Base-by-base conservation (phyloP, 2,888 invertebrate species). In the Volucella inanis region DNA sequence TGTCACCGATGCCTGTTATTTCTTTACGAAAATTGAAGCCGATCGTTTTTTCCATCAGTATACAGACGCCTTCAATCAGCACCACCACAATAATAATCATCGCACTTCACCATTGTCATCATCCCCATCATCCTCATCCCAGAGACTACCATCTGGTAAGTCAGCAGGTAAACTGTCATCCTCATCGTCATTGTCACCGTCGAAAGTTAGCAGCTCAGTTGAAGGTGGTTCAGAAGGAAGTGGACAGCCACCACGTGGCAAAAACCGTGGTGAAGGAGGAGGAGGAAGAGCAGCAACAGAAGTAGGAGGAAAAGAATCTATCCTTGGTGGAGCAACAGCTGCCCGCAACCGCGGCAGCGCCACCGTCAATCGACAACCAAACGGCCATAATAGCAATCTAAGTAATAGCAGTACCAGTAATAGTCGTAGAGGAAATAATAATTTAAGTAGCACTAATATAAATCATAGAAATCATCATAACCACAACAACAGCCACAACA, bases 1-100 rank as follows among this genome's bases (percentile, higher is more conserved):
- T 88, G 90, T 91, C 87, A 91, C 90, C 88, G 91, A 91, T 89
- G 90, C 90, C 88, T 91, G 91, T 88, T 91, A 90, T 88, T 89
- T 89, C 88, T 91, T 91, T 88, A 90, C 90, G 87, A 91, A 91
- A 89, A 90, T 91, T 88, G 89, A 90, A 87, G 90, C 91, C 87
- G 90, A 90, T 88, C 89, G 89, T 87, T 91, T 91, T 90, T 90
- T 89, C 89, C 91, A 90, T 88, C 90, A 91, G 87, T 89, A 90
- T 80, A 86, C 79, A 74, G 74, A 82, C 61, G 70, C 86, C 81
- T 62, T 76, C 54, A 87, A 75, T 9, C 78, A 87, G 59, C 80
- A 83, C 77, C 84, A 87, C 84, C 88, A 88, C 81, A 82, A 62
- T 64, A 76, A 72, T 45, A 77, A 64, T 62, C 62, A 52, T 47